Evolutionary conservation across 2,888 invertebrate species (phyloP).

Genomic region (Metacarcinus magister): DNA sequence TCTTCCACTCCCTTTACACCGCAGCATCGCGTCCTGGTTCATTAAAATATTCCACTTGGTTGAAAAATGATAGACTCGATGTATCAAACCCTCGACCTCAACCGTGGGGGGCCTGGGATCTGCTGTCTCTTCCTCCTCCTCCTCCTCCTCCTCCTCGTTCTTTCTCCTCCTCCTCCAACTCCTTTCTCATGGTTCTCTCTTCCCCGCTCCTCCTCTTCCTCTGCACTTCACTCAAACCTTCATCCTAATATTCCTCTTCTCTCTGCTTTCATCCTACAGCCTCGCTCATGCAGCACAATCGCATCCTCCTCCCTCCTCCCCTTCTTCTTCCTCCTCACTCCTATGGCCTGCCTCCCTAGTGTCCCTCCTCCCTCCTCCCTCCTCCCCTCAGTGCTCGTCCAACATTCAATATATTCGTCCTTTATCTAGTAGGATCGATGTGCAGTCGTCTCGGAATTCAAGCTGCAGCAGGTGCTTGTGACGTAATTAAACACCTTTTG

Average conservation of each 20-base stretch:
- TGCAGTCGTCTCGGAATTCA: background rate
- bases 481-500: background rate
- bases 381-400: background rate
- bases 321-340: background rate
- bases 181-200: background rate
- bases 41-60: slow-evolving; percentile 48
- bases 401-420: background rate
- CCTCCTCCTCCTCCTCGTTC: background rate
- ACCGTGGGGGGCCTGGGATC: background rate
- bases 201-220: background rate
- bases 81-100: background rate
- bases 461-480: background rate
- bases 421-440: background rate
- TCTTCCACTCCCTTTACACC: background rate
- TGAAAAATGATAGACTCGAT: slow-evolving; percentile 39
- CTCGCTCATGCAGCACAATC: background rate
- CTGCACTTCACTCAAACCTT: background rate
- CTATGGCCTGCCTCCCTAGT: background rate
- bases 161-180: background rate
- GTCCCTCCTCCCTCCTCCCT: background rate
- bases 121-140: slow-evolving; percentile 23
- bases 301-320: background rate
- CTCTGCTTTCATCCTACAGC: background rate
- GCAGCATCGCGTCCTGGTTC: slow-evolving; percentile 6
- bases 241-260: slow-evolving; percentile 13